Conservation (phyloP, 2,888 invertebrate genomes). For the Oscheius onirici region DNA sequence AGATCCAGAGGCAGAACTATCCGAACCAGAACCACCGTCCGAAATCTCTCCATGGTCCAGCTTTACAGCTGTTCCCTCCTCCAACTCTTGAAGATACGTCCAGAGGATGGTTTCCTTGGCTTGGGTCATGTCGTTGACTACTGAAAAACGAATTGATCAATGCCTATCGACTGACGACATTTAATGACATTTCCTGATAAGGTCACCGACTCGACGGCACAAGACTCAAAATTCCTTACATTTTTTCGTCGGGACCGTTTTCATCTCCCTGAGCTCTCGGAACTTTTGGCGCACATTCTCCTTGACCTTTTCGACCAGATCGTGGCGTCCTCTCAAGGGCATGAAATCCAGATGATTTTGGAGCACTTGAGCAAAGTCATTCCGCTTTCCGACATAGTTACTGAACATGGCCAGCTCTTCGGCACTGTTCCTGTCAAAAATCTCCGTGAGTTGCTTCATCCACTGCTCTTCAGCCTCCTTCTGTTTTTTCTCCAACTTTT, state of each 20-base stretch:
- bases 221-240: constrained; percentile 33
- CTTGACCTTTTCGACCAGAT: constrained; percentile 47
- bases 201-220: not conserved
- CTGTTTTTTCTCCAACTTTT: constrained; percentile 34
- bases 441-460: constrained; percentile 38
- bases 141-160: constrained; percentile 35
- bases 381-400: constrained; percentile 41
- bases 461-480: constrained; percentile 47
- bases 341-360: constrained; percentile 37
- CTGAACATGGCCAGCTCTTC: constrained; percentile 40
- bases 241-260: constrained; percentile 47
- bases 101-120: constrained; percentile 50
- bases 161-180: not conserved
- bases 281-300: constrained; percentile 46
- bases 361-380: constrained; percentile 41
- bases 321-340: constrained; percentile 42
- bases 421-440: constrained; percentile 33
- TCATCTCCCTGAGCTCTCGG: constrained; percentile 42
- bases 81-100: constrained; percentile 49
- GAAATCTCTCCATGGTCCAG: constrained; percentile 42
- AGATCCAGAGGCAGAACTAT: constrained; percentile 21
- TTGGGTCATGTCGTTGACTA: constrained; percentile 47
- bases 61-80: constrained; percentile 7
- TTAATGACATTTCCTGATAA: not conserved
- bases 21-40: constrained; percentile 42